Evolutionary conservation across 2,113 vertebrate genomes (phyloP).

Genomic region (Archocentrus centrarchus): DNA sequence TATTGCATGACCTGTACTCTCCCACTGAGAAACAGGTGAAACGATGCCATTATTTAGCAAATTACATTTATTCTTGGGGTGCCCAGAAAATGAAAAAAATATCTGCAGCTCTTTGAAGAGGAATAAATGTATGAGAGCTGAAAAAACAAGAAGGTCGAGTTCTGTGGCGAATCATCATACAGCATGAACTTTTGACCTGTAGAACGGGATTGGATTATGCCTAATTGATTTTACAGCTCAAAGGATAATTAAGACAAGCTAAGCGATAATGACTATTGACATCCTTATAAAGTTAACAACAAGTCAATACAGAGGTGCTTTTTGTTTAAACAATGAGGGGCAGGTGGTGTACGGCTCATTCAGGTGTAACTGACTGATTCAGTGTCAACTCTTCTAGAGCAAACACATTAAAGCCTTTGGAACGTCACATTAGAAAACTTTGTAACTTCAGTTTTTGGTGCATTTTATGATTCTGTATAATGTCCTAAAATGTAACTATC

Average conservation of each 20-base stretch:
- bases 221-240: constrained; percentile 74
- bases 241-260: constrained; percentile 80
- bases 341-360: constrained; percentile 15
- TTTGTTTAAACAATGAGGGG: constrained; percentile 59
- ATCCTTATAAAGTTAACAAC: constrained; percentile 74
- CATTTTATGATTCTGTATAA: not conserved
- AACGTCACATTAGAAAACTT: not conserved
- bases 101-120: not conserved
- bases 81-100: constrained; percentile 28
- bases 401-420: not conserved
- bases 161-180: constrained; percentile 45
- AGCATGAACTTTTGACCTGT: constrained; percentile 58
- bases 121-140: not conserved
- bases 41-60: constrained; percentile 36
- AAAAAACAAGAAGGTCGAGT: not conserved
- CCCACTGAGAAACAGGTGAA: constrained; percentile 45
- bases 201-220: constrained; percentile 67
- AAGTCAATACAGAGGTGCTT: constrained; percentile 53
- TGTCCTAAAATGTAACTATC: not conserved
- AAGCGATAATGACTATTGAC: constrained; percentile 77
- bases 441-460: not conserved
- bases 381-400: not conserved
- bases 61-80: constrained; percentile 28
- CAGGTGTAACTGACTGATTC: not conserved
- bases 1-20: constrained; percentile 45